phyloP scores from a whole-genome alignment of 2,113 vertebrate species.

The Diphyllodes magnificus region DNA sequence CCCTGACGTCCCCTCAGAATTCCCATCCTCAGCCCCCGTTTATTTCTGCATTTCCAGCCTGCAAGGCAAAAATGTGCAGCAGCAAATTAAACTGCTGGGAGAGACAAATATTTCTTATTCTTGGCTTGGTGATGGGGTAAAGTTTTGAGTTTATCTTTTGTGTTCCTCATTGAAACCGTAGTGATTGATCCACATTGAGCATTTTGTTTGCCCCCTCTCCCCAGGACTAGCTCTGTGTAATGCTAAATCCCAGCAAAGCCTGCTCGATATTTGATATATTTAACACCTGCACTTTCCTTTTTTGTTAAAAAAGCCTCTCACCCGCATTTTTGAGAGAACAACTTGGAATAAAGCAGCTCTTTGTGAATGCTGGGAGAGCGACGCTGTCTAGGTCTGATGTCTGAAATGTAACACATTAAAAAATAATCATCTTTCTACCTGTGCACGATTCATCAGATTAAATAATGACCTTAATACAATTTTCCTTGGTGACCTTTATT shows the following conservation, averaged over 20 bases:
- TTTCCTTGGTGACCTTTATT: neutral
- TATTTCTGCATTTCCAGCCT: neutral
- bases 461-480: neutral
- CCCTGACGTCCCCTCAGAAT: neutral
- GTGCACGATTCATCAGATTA: constrained; percentile 16
- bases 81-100: neutral
- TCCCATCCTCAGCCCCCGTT: neutral
- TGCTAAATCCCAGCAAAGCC: neutral
- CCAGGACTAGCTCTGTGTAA: neutral
- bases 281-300: neutral
- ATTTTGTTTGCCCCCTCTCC: neutral
- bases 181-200: neutral
- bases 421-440: neutral
- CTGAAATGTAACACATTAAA: neutral
- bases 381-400: neutral
- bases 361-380: neutral
- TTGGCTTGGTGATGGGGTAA: neutral
- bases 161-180: neutral
- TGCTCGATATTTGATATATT: neutral
- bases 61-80: neutral
- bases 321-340: neutral
- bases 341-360: neutral
- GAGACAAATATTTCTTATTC: neutral
- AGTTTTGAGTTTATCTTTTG: neutral
- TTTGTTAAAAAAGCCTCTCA: neutral